Percentiles rank a stretch among this genome's conserved stretches.
Evolutionary conservation across 2,113 vertebrate species (phyloP).

Genomic region (Alouatta palliata): DNA sequence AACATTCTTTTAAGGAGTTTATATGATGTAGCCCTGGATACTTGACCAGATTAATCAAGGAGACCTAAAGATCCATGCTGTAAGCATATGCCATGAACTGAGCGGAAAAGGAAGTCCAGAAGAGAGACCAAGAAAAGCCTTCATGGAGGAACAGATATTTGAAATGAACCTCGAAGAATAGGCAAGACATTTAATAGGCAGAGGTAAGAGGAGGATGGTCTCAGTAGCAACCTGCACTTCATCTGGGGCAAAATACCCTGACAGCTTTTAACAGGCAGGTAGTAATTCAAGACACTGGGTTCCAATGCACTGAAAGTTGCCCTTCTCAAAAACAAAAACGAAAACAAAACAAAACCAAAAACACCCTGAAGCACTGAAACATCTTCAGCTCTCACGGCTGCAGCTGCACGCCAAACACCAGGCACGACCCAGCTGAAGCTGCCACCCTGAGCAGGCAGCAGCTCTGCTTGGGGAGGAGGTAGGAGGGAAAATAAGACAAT

Average conservation of each 20-base stretch:
- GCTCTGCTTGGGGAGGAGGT: not conserved
- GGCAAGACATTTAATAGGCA: not conserved
- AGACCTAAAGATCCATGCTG: not conserved
- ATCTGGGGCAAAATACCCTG: not conserved
- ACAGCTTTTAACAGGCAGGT: not conserved
- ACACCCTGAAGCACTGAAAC: too few species aligned
- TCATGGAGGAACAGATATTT: not conserved
- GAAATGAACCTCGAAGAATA: not conserved
- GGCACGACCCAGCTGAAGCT: fast-evolving
- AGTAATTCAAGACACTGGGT: not conserved
- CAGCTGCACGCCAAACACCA: not conserved
- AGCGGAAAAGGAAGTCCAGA: not conserved
- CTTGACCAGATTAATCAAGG: not conserved
- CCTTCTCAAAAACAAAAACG: not conserved
- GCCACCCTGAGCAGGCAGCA: not conserved
- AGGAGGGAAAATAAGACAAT: not conserved
- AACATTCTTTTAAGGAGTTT: not conserved
- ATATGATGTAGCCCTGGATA: not conserved
- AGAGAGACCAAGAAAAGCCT: not conserved
- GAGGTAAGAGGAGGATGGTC: not conserved
- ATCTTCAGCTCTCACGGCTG: not conserved
- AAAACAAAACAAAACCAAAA: not conserved
- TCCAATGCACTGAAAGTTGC: not conserved
- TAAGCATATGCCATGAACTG: not conserved
- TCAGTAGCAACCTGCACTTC: not conserved